Evolutionary conservation across 2,113 vertebrate genomes (phyloP), one percentile per base, ranked within the genome.

Genomic region (Patagioenas fasciata): DNA sequence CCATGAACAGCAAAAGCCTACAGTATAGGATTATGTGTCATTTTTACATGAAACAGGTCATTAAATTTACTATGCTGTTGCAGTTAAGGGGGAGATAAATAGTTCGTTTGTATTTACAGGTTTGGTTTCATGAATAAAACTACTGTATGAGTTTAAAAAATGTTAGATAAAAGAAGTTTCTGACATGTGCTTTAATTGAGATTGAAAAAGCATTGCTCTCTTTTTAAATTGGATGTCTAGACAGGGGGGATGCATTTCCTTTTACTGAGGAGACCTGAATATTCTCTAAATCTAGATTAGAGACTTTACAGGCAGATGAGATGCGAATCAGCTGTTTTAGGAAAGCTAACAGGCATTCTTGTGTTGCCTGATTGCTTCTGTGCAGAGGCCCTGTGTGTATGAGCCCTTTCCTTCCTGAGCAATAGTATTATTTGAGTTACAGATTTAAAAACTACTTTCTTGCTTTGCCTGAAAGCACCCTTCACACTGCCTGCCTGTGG

Each of bases 201-300:
- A 91, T 73, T 38, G 54, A 94, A 96, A 85, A 94, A 83, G 24
- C 2, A 0, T 72, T 95, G 26, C 71, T 80, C 24, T 80, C 80
- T 70, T 62, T 89, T 94, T 89, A 96, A 97, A 97, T 95, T 97
- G 92, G 40, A 44, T 87, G 96, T 98, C 96, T 97, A 96, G 96
- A 97, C 95, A 81, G 65, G 8, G 57, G 77, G 93, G 54, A 80
- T 93, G 58, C 36, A 80, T 96, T 97, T 95, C 71, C 69, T 88
- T 64, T 75, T 56, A 32, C 51, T 87, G 21, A 66, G 78, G 73
- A 60, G 50, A 78, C 40, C 9, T 65, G 53, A 60, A 28, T 84
- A 44, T 80, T 91, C 78, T 88, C 36, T 91, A 57, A 85, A 85
- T 80, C 50, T 83, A 73, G 84, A 82, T 88, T 89, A 83, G 92